Base-by-base conservation (phyloP, 2,113 vertebrate species). In the Mohoua ochrocephala region DNA sequence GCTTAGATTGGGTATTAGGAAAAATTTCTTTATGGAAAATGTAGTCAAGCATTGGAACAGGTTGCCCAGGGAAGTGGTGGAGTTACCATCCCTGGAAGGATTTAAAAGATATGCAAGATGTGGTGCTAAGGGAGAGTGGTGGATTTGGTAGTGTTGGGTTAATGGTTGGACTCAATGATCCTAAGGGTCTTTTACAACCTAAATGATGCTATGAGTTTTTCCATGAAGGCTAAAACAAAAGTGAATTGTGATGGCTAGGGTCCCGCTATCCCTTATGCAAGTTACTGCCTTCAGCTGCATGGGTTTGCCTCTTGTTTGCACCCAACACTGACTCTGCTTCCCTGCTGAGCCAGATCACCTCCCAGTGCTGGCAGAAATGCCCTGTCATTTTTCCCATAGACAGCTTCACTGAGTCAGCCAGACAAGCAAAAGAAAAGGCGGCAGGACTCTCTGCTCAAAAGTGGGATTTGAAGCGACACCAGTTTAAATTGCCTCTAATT, bases 271-370 rank as follows among this genome's bases (percentile, higher is more conserved):
- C 15, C 26, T 27, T 61, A 26, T 13, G 12, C 37, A 53, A 60
- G 47, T 60, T 37, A 22, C 22, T 79, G 30, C 33, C 56, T 74
- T 61, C 24, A 75, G 69, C 56, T n/a, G 9, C 2, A 1, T 54
- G 31, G 23, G 10, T 87, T 75, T 91, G 39, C 52, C 42, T 61
- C 47, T 31, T 26, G 8, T 81, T 70, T 73, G 63, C 71, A 77
- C 22, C 31, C 71, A 39, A 4, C 0, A 0, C 54, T 53, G 22
- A n/a, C 28, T 14, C 26, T 6, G 1, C 41, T 61, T 37, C 45
- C 23, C 50, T 0, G 0, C 39, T 37, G 44, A 78, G 47, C 68
- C 50, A 74, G 31, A 59, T 63, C 24, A 41, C 18, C 18, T 57
- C 45, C 42, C 28, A 49, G 37, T 1, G 1, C 84, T 41, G 33